Evolutionary conservation across 1,140 invertebrate genomes (phyloP).

Genomic region (Hypsibius dujardini): DNA sequence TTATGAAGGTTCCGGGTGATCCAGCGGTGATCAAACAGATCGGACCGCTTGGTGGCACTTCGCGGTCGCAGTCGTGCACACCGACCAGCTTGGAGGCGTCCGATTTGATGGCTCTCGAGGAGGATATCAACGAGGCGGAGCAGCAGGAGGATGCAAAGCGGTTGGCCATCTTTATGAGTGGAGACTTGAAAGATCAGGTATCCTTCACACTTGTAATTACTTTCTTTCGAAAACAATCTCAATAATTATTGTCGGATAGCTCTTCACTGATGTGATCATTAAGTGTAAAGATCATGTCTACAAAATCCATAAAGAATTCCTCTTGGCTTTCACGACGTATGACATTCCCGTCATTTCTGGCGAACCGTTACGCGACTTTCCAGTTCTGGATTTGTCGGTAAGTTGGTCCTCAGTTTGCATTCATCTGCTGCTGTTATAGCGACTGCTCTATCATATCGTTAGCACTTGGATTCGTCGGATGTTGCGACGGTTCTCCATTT

Average conservation of each 20-base stretch:
- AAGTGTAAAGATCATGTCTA: not conserved
- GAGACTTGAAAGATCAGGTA: constrained; percentile 9
- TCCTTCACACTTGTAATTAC: not conserved
- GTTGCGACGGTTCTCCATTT: constrained; percentile 4
- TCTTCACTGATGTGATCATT: not conserved
- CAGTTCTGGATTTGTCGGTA: not conserved
- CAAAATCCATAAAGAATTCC: constrained; percentile 7
- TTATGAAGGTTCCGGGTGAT: not conserved
- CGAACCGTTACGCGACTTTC: not conserved
- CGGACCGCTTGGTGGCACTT: not conserved
- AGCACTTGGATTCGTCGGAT: constrained; percentile 1
- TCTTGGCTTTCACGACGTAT: constrained; percentile 1
- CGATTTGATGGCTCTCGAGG: not conserved
- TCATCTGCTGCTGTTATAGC: no score
- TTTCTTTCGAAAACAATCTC: not conserved
- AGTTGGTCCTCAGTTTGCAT: no score
- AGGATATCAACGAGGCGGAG: not conserved
- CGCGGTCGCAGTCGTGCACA: no score
- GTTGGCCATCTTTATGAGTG: not conserved
- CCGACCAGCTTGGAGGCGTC: no score
- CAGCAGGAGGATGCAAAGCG: constrained; percentile 4
- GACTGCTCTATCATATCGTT: not conserved
- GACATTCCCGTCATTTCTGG: not conserved
- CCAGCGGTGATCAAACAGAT: not conserved
- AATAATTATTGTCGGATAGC: not conserved